Base-by-base conservation (phyloP, 1,140 invertebrate species). In the Heliconius hewitsoni region DNA sequence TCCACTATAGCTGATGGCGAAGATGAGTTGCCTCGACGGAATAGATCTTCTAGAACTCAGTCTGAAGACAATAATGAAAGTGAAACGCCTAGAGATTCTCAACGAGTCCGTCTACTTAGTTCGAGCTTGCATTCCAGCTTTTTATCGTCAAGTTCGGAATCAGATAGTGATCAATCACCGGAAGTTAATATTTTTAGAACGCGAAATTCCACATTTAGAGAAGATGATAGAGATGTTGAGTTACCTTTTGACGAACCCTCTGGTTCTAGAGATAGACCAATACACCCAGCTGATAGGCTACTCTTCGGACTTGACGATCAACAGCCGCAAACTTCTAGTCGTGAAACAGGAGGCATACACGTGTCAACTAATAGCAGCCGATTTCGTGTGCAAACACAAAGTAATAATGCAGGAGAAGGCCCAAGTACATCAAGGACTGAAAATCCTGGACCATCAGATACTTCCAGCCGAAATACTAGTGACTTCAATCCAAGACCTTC, bases 181-280 rank as follows among this genome's bases (percentile, higher is more conserved):
- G 93, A 93, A 85, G 87, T 92, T 27, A 92, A 93, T 83, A 92
- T 93, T 78, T 89, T 91, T 60, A 83, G 93, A 71, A 91, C 93
- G 3, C 85, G 88, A 76, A 93, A 92, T 79, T 83, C 91, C 8
- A 89, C 89, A 1, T 92, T 91, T 77, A 87, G 86, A 75, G 91
- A 92, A 81, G 84, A 90, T 39, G 86, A 87, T 23, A 16, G 78
- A n/a, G 81, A 82, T 50, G 76, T 66, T 27, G 60, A 66, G 27
- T 66, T 66, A 6, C 46, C 83, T n/a, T 16, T 60, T 66, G 55
- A 46, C 34, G 80, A 77, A 50, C 74, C 77, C 11, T 75, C 84
- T 1, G 76, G 80, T 27, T 73, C 82, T 11, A 76, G 84, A 60
- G 84, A 88, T 19, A 84, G 86, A 78, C 50, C 81, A 34, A 52